Percentiles rank a stretch among this genome's conserved stretches.
phyloP scores from a whole-genome alignment of 2,797 vertebrate species.

The Cyclopterus lumpus region DNA sequence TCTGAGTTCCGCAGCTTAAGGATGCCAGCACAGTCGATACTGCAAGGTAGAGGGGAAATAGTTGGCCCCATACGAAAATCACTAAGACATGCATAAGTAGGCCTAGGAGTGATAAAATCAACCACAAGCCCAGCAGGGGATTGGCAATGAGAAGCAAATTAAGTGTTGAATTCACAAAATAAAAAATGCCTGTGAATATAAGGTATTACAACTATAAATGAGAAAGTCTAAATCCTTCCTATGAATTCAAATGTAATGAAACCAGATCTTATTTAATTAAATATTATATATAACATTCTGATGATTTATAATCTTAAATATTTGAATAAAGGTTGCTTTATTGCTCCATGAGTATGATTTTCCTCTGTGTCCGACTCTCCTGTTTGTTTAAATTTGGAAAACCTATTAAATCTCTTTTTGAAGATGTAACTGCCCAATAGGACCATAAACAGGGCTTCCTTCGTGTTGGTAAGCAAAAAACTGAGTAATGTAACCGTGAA shows the following conservation, averaged over 20 bases:
- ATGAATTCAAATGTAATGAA: conserved; percentile 57
- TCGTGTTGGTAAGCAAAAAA: conserved; percentile 63
- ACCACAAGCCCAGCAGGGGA: conserved; percentile 59
- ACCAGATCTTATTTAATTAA: conserved; percentile 58
- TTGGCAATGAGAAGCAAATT: conserved; percentile 37
- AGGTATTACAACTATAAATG: conserved; percentile 62
- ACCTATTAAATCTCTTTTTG: conserved; percentile 60
- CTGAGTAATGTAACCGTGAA: conserved; percentile 57
- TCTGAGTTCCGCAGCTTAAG: conserved; percentile 98
- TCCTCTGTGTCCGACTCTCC: conserved; percentile 28
- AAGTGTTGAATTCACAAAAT: conserved; percentile 57
- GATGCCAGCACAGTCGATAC: conserved; percentile 99
- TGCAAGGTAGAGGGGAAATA: conserved; percentile 71
- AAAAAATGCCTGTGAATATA: conserved; percentile 61
- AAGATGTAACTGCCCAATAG: conserved; percentile 50
- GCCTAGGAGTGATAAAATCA: conserved; percentile 61
- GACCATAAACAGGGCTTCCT: conserved; percentile 51
- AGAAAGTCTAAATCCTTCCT: conserved; percentile 56
- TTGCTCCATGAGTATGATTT: conserved; percentile 60
- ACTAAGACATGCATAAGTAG: conserved; percentile 52
- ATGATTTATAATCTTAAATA: conserved; percentile 52
- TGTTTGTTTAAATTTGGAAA: conserved; percentile 68
- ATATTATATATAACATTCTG: conserved; percentile 31
- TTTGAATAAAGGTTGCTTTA: conserved; percentile 43
- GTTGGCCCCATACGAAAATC: conserved; percentile 53